Conservation (phyloP, 2,888 invertebrate genomes). For the Drosophila birchii region DNA sequence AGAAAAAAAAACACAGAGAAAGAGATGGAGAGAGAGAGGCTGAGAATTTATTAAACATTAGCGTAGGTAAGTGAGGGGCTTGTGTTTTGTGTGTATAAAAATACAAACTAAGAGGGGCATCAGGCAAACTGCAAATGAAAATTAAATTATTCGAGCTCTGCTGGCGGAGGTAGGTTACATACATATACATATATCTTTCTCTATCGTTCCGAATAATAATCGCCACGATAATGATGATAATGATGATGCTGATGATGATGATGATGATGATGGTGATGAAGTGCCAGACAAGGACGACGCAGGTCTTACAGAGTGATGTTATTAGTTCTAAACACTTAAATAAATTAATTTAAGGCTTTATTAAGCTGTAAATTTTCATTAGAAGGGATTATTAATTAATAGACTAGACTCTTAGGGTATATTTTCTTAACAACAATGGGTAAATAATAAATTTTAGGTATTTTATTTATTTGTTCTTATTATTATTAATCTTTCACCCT, state of each 20-base stretch:
- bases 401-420: neutral
- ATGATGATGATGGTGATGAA: slow-evolving; percentile 44
- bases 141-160: slow-evolving; percentile 60
- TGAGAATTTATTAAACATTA: slow-evolving; percentile 72
- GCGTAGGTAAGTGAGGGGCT: slow-evolving; percentile 67
- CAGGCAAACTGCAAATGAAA: slow-evolving; percentile 29
- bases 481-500: slow-evolving; percentile 43
- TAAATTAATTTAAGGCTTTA: neutral
- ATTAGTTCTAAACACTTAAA: neutral
- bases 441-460: neutral
- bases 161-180: slow-evolving; percentile 6
- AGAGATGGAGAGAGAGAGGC: neutral
- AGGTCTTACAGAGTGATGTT: slow-evolving; percentile 52
- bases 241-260: slow-evolving; percentile 39
- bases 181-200: neutral
- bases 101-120: neutral
- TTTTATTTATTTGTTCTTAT: neutral
- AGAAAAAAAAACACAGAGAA: neutral
- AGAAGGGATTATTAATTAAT: neutral
- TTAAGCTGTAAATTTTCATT: neutral
- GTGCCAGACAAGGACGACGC: slow-evolving; percentile 66
- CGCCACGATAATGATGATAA: slow-evolving; percentile 27
- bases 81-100: slow-evolving; percentile 12
- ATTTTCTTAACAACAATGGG: neutral
- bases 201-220: slow-evolving; percentile 21